Conservation (phyloP, 2,797 vertebrate genomes). For the Spinus pinus region DNA sequence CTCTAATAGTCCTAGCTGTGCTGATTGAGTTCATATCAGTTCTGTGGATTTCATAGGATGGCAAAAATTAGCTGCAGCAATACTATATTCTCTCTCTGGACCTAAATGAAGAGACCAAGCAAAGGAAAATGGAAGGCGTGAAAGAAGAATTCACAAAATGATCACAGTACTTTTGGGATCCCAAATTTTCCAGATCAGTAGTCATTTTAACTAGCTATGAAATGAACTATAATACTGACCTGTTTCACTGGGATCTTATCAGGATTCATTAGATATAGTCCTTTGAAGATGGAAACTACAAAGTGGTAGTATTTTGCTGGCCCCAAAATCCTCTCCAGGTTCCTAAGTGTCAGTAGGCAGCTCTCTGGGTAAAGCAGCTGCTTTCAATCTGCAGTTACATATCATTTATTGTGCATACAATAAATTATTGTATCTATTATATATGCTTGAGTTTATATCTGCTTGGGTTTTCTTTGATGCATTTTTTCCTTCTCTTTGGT, state of each 20-base stretch:
- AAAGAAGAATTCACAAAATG: neutral
- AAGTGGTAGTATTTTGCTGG: neutral
- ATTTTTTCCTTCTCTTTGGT: neutral
- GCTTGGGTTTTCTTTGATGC: neutral
- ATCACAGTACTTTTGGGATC: neutral
- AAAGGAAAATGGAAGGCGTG: neutral
- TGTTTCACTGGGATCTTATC: neutral
- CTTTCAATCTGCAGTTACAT: neutral
- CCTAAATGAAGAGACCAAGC: neutral
- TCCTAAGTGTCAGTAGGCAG: neutral
- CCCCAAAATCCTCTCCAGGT: neutral
- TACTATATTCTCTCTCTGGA: neutral
- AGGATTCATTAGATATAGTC: neutral
- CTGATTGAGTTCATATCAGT: neutral
- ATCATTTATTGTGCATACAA: neutral
- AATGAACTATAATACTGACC: neutral
- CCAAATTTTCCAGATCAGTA: neutral
- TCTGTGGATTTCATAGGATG: neutral
- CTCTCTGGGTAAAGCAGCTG: neutral
- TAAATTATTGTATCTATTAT: neutral
- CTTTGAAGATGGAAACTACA: neutral
- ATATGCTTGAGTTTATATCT: neutral
- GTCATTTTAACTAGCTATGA: neutral
- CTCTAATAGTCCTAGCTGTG: neutral
- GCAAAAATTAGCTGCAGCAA: neutral